Percentiles rank a stretch among this genome's conserved stretches.
These are phyloP conservation scores for Nicator chloris DNA, from an alignment of 2,113 vertebrate genomes.

Conservation along the genomic window DNA sequence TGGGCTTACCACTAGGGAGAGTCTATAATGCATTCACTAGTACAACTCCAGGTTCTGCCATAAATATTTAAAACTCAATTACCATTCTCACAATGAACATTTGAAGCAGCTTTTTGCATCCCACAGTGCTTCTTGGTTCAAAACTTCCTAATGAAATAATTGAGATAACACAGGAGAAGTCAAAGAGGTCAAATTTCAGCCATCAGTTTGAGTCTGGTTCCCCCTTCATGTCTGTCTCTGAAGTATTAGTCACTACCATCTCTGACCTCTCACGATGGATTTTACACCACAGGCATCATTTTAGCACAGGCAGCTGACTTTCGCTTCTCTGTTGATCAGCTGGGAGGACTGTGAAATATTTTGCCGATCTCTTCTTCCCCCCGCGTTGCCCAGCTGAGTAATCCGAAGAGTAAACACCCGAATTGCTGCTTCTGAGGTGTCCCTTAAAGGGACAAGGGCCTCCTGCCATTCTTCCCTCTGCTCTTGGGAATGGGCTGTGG, in stretches of 20 bases:
- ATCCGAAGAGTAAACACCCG: neutral
- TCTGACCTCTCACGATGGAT: neutral
- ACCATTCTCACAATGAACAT: neutral
- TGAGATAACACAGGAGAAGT: neutral
- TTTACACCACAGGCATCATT: neutral
- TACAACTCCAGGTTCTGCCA: neutral
- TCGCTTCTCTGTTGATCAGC: neutral
- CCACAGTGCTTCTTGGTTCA: neutral
- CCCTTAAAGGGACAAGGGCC: neutral
- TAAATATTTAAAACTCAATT: slow-evolving; percentile 41
- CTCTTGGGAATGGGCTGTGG: neutral
- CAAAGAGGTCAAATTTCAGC: neutral
- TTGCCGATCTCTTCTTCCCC: neutral
- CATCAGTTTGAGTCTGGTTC: neutral
- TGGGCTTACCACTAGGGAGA: neutral
- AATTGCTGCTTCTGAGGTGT: neutral
- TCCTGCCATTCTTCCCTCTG: neutral
- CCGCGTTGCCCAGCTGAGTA: neutral
- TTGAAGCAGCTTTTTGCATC: neutral
- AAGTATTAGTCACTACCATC: neutral
- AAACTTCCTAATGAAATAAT: neutral
- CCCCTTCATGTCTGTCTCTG: neutral
- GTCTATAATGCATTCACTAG: neutral
- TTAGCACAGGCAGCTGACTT: neutral
- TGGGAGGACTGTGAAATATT: neutral